These are phyloP conservation scores for Prosopocoilus inquinatus DNA, from an alignment of 2,888 invertebrate genomes.

Conservation along the genomic window DNA sequence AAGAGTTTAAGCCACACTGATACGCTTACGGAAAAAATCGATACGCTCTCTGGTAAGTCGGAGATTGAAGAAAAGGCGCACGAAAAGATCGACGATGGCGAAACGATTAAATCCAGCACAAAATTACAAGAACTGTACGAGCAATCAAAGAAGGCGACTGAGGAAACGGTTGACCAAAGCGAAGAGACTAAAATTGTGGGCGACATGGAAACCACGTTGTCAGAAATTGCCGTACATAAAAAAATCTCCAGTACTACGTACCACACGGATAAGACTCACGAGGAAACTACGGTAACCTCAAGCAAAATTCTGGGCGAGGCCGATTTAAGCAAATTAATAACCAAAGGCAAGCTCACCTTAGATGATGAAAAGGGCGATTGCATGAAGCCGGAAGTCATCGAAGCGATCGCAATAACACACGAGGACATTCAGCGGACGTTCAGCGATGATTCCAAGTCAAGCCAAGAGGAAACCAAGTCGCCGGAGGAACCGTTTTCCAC, in stretches of 20 bases:
- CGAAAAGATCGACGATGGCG: conserved; percentile 24
- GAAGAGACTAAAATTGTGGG: conserved; percentile 35
- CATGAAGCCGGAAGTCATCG: conserved; percentile 10
- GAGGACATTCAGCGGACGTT: conserved; percentile 46
- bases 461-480: conserved; percentile 48
- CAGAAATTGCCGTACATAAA: conserved; percentile 22
- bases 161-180: conserved; percentile 31
- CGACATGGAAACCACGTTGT: conserved; percentile 29
- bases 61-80: conserved; percentile 22
- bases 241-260: conserved; percentile 23
- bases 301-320: conserved; percentile 32
- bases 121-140: conserved; percentile 28
- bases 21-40: conserved; percentile 22
- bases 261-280: conserved; percentile 25
- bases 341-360: conserved; percentile 23
- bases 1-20: conserved; percentile 17
- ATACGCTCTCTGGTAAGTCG: conserved; percentile 24
- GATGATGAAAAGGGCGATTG: conserved; percentile 20
- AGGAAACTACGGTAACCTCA: conserved; percentile 32
- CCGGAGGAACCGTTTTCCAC: conserved; percentile 58
- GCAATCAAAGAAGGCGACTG: conserved; percentile 27
- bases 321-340: conserved; percentile 26
- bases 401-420: conserved; percentile 14
- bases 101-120: conserved; percentile 18
- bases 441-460: conserved; percentile 53